Evolutionary conservation across 2,797 vertebrate species (phyloP), one percentile per base, ranked within the genome.

Genomic region (Coracias cyanogaster): DNA sequence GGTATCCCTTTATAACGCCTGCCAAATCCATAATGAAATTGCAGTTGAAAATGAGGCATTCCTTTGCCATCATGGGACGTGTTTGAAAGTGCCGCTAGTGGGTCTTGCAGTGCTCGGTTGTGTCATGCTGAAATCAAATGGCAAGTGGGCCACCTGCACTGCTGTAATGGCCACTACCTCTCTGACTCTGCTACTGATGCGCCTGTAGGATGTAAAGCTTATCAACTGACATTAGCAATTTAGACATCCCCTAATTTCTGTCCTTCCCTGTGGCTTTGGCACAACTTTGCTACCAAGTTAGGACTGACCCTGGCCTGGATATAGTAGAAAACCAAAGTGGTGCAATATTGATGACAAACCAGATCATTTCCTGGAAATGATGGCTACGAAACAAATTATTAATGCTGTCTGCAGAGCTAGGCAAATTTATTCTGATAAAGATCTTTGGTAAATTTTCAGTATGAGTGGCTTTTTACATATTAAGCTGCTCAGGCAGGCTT

Each of bases 51-150:
- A 41, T 12, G 33, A 49, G 24, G 8, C 9, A 6, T 77, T 67
- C 41, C 70, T 81, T 55, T 62, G 3, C 35, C 37, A 41, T 58
- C 11, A 3, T 1, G 0, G 6, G 12, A 3, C 33, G 15, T 14
- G 10, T 66, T 48, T 51, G 39, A 17, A 71, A 51, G 87, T 24
- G 45, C 70, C 91, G 58, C 62, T 29, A 62, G 29, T 66, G 73
- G 54, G 37, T 51, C 55, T 25, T 37, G 71, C 43, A 33, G 86
- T 6, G 86, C 78, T 87, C 19, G 8, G 35, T 19, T 19, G 37
- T 1, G 0, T 52, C n/a, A 5, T 3, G 39, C 72, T 66, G 83
- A 62, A 83, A 69, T 25, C 4, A n/a, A 46, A 15, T 0, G 0
- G 52, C 58, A 45, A 81, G 60, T 11, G 73, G 81, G 62, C 77